These are phyloP conservation scores for Autographa pulchrina DNA, from an alignment of 2,888 invertebrate genomes.

Conservation along the genomic window DNA sequence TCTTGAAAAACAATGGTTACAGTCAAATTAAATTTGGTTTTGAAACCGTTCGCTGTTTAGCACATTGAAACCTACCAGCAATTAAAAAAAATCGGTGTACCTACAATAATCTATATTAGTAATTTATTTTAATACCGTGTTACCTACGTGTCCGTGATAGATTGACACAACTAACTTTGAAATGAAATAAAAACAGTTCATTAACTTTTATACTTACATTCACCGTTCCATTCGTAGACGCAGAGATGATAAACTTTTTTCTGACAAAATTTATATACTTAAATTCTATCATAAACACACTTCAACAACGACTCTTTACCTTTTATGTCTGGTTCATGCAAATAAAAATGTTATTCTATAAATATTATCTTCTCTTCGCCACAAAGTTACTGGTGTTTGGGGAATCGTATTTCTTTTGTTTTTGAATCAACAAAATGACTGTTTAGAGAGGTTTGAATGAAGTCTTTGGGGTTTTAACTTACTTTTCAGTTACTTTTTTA, in stretches of 20 bases:
- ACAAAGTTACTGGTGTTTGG: neutral
- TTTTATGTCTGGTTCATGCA: neutral
- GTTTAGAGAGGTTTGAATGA: slow-evolving; percentile 1
- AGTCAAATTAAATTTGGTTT: no score
- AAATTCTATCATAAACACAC: neutral
- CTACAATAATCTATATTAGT: no score
- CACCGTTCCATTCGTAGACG: neutral
- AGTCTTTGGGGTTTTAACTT: neutral
- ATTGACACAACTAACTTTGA: no score
- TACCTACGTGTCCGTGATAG: no score
- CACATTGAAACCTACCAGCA: no score
- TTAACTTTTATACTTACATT: neutral
- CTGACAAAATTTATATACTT: neutral
- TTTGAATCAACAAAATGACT: neutral
- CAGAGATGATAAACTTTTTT: neutral
- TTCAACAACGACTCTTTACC: neutral
- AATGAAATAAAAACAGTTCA: neutral
- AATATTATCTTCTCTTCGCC: neutral
- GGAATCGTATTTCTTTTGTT: slow-evolving; percentile 5
- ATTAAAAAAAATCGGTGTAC: no score
- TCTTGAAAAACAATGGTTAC: neutral
- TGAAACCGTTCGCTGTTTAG: no score
- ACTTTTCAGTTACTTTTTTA: neutral
- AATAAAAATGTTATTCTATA: neutral
- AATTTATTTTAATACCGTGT: no score